Conservation (phyloP, 1,140 invertebrate species). For the Drosophila tropicalis region DNA sequence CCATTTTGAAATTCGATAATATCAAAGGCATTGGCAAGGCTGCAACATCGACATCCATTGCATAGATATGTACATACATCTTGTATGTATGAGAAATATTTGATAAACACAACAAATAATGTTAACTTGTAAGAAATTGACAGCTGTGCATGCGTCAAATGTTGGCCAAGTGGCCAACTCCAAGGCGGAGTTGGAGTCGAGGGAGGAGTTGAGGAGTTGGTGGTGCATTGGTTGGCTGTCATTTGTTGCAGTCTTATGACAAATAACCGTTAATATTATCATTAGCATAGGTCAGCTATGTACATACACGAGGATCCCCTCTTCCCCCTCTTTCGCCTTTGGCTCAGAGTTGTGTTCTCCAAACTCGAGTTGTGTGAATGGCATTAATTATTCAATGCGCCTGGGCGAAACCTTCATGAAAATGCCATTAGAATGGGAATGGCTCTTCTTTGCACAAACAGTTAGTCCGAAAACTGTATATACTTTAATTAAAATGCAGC, state of each 20-base stretch:
- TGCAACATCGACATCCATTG: not conserved
- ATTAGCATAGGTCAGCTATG: constrained; percentile 33
- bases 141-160: constrained; percentile 22
- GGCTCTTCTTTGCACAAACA: constrained; percentile 27
- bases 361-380: constrained; percentile 15
- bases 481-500: not conserved
- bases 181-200: not conserved
- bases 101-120: constrained; percentile 28
- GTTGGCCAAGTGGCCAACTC: constrained; percentile 3
- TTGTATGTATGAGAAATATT: constrained; percentile 12
- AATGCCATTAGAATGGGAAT: constrained; percentile 29
- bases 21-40: constrained; percentile 14
- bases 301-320: not conserved
- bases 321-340: not conserved
- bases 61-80: not conserved
- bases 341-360: not conserved
- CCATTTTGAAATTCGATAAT: not conserved
- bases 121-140: constrained; percentile 18
- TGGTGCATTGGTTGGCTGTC: constrained; percentile 10
- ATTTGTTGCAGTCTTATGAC: constrained; percentile 28
- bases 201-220: not conserved
- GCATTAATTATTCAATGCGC: constrained; percentile 31
- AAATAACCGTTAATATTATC: constrained; percentile 32
- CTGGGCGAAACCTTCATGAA: constrained; percentile 19
- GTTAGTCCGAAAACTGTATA: constrained; percentile 14